Conservation (phyloP, 2,888 invertebrate species). For the Andrena minutula region DNA sequence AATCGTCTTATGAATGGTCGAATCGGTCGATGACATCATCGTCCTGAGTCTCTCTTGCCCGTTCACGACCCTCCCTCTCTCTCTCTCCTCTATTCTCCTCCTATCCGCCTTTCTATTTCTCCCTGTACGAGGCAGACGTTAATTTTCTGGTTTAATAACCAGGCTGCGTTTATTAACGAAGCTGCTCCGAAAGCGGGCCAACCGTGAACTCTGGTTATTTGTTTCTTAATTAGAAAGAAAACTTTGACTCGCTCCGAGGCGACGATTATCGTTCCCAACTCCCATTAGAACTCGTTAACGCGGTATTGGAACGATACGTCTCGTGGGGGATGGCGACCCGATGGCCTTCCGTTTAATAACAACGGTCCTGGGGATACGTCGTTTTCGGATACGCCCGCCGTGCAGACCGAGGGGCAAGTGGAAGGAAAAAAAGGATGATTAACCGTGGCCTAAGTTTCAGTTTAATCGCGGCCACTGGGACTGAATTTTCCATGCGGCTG, state of each 20-base stretch:
- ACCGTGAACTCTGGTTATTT: conserved; percentile 79
- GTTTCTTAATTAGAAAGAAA: conserved; percentile 84
- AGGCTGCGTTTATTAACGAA: conserved; percentile 79
- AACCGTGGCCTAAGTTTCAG: conserved; percentile 43
- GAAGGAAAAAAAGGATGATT: conserved; percentile 40
- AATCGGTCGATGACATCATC: conserved; percentile 50
- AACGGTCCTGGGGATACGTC: conserved; percentile 48
- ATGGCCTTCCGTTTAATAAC: conserved; percentile 75
- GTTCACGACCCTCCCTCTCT: not conserved
- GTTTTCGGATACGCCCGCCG: conserved; percentile 41
- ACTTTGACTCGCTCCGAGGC: conserved; percentile 80
- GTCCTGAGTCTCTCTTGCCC: not conserved
- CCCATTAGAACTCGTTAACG: conserved; percentile 84
- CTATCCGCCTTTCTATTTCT: conserved; percentile 68
- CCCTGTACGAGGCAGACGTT: conserved; percentile 76
- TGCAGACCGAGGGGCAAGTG: not conserved
- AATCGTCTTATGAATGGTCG: conserved; percentile 45
- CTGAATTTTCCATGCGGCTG: conserved; percentile 26
- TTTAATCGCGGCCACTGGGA: conserved; percentile 32
- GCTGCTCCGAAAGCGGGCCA: conserved; percentile 79
- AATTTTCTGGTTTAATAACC: conserved; percentile 81
- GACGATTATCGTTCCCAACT: conserved; percentile 84
- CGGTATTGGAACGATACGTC: conserved; percentile 83
- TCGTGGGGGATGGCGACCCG: conserved; percentile 69
- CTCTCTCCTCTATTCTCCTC: conserved; percentile 37